A percentile compares a stretch with the other conserved stretches of the same genome.
Conservation (phyloP, 2,113 vertebrate species). For the Ciconia stormi region DNA sequence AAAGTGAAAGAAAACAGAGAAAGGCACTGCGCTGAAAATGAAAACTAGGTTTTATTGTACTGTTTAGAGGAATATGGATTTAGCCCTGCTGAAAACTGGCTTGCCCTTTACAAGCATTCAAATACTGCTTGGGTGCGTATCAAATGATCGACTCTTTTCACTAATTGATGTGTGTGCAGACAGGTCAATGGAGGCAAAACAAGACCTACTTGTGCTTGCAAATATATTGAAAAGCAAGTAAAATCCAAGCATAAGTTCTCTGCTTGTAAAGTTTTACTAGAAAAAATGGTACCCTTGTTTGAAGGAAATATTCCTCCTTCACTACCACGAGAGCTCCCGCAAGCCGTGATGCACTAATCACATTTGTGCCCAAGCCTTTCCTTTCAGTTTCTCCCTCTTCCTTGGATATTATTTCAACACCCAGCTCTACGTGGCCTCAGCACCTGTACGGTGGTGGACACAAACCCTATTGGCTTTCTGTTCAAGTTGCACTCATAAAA, state of each 20-base stretch:
- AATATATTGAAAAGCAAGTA: not conserved
- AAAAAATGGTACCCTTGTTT: not conserved
- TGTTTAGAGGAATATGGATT: not conserved
- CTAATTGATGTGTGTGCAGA: not conserved
- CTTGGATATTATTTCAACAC: not conserved
- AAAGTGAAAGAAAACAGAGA: not conserved
- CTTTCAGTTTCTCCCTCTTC: not conserved
- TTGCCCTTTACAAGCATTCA: not conserved
- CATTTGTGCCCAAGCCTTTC: not conserved
- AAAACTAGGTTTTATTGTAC: not conserved
- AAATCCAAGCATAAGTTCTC: not conserved
- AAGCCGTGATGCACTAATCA: not conserved
- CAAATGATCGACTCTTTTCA: not conserved
- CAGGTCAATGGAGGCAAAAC: not conserved
- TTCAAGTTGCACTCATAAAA: not conserved
- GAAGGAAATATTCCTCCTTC: not conserved
- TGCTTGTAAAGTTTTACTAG: not conserved
- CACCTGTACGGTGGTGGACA: not conserved
- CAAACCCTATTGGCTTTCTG: not conserved
- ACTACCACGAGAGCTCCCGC: not conserved
- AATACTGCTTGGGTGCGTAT: not conserved
- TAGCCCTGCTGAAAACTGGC: not conserved
- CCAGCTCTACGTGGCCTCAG: not conserved
- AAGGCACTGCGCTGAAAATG: not conserved
- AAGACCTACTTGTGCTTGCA: not conserved